Percentiles rank a stretch among this genome's conserved stretches.
Evolutionary conservation across 1,140 invertebrate species (phyloP).

Genomic region (Contarinia nasturtii): DNA sequence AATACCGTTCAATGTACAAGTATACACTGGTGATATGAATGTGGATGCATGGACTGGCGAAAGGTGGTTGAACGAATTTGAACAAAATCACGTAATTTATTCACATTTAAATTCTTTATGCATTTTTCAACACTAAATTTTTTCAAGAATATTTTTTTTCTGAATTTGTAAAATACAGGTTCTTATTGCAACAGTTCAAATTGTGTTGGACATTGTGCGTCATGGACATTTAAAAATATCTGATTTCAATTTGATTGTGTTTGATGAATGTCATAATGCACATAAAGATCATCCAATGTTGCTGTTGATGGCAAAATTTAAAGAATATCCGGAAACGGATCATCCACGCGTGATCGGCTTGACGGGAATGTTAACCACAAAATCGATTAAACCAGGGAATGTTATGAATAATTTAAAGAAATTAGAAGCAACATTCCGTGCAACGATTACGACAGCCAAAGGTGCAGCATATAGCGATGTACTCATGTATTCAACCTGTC

Average conservation of each 20-base stretch:
- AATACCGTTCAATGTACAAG: conserved; percentile 30
- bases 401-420: conserved; percentile 36
- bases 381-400: conserved; percentile 36
- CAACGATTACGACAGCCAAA: conserved; percentile 48
- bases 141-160: too few species aligned
- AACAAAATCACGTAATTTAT: conserved; percentile 35
- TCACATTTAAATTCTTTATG: too few species aligned
- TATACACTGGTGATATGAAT: conserved; percentile 34
- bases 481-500: conserved; percentile 41
- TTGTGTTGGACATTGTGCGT: conserved; percentile 53
- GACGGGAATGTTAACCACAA: conserved; percentile 67
- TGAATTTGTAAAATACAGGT: too few species aligned
- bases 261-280: conserved; percentile 85
- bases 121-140: too few species aligned
- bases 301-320: conserved; percentile 43
- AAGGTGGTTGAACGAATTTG: conserved; percentile 45
- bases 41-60: conserved; percentile 47
- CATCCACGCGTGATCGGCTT: conserved; percentile 59
- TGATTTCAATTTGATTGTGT: conserved; percentile 60
- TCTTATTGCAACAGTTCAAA: conserved; percentile 69
- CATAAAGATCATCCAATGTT: conserved; percentile 57
- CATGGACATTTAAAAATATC: conserved; percentile 36
- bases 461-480: conserved; percentile 36
- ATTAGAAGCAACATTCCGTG: conserved; percentile 52
- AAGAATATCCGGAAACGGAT: conserved; percentile 12